Base-by-base conservation (phyloP, 2,797 vertebrate species). In the Mionectes olivaceus region DNA sequence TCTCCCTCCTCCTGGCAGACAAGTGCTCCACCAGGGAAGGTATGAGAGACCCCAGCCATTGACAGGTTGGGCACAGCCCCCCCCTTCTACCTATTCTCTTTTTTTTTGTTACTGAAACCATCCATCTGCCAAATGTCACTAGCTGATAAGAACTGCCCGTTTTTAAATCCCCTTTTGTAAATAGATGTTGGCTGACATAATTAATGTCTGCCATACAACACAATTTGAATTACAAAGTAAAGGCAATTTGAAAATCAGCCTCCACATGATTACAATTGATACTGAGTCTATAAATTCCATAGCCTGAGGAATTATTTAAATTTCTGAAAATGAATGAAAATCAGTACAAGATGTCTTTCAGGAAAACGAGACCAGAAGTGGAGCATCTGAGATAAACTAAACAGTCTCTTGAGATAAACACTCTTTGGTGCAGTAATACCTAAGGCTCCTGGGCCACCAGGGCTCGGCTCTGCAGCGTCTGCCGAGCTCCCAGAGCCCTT, bases 101-200 rank as follows among this genome's bases (percentile, higher is more conserved):
- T 75, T 95, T 95, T 96, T 57, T 79, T 96, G 96, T 97, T 96
- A 76, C 91, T 95, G 95, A 97, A 96, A 77, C 96, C 95, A 98
- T 97, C 97, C 96, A 92, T 98, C 97, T 97, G 97, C 96, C 96
- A 96, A 98, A 96, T 92, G 95, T 97, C 97, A 97, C 94, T 70
- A 89, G 80, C 94, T 87, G 98, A 98, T 98, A 98, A 98, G 95
- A 96, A 97, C 85, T 83, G 95, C 84, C 93, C 37, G 7, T 44
- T 94, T 95, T 96, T 71, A 93, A 97, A 94, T 90, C 95, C 91
- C 95, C 90, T 84, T 94, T 96, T 97, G 96, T 97, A 96, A 97
- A 97, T 97, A 96, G 96, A 97, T 94, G 97, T 96, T 96, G 97
- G 93, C 93, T 94, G 96, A 97, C 97, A 97, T 96, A 98, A 97